These are phyloP conservation scores for Pycnonotus jocosus DNA, from an alignment of 2,113 vertebrate species.

Conservation along the genomic window DNA sequence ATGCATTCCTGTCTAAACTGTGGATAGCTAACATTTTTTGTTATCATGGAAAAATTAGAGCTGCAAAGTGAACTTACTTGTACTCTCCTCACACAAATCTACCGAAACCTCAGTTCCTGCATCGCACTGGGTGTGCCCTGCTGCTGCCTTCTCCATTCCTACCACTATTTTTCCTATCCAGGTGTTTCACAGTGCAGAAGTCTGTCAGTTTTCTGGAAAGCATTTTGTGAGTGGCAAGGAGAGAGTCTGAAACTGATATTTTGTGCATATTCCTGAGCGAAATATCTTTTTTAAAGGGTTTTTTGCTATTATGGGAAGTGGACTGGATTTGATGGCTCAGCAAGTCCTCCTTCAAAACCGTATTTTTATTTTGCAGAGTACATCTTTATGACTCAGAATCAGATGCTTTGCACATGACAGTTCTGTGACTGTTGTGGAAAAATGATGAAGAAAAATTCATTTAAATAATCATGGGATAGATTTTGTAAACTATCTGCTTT, in stretches of 20 bases:
- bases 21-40: background rate
- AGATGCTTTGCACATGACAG: background rate
- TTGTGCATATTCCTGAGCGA: background rate
- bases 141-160: background rate
- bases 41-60: background rate
- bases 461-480: background rate
- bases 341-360: background rate
- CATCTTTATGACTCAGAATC: constrained; percentile 14
- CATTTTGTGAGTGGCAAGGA: background rate
- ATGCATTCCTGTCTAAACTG: background rate
- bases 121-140: accelerated
- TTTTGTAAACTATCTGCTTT: background rate
- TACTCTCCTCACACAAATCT: background rate
- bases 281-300: background rate
- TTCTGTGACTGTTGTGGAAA: background rate
- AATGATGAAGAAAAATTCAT: background rate
- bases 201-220: background rate
- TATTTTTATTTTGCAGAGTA: background rate
- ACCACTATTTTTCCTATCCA: background rate
- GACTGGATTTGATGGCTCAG: background rate
- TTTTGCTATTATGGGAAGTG: background rate
- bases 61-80: background rate
- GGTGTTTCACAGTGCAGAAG: background rate
- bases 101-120: background rate
- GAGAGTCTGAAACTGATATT: background rate